These are phyloP conservation scores for Pelosia muscerda DNA, from an alignment of 2,888 invertebrate genomes.

Conservation along the genomic window DNA sequence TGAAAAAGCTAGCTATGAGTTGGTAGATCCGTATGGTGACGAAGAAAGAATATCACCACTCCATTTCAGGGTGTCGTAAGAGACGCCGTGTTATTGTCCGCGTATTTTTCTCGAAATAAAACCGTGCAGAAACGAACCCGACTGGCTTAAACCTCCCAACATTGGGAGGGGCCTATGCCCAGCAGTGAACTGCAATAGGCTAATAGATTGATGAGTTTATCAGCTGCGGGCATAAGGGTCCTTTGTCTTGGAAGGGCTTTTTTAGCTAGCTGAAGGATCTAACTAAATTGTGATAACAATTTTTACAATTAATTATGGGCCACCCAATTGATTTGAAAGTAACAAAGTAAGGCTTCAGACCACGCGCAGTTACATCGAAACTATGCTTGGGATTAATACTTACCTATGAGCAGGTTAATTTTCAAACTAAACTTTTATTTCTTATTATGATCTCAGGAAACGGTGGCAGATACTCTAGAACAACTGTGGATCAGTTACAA, in stretches of 20 bases:
- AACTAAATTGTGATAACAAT: too few species aligned
- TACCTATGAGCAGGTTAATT: background rate
- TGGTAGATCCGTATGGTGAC: too few species aligned
- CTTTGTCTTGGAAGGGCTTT: background rate
- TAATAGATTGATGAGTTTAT: too few species aligned
- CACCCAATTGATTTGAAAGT: background rate
- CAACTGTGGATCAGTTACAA: conserved; percentile 98
- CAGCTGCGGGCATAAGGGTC: too few species aligned
- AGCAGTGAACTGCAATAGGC: too few species aligned
- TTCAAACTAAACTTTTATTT: background rate
- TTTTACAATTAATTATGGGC: background rate
- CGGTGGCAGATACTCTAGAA: conserved; percentile 94
- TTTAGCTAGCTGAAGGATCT: background rate
- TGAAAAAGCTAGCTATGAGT: background rate
- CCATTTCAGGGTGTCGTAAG: too few species aligned
- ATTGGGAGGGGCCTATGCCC: too few species aligned
- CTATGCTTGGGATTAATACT: background rate
- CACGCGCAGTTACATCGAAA: background rate
- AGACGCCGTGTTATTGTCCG: too few species aligned
- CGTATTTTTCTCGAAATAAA: too few species aligned
- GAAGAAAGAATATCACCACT: too few species aligned
- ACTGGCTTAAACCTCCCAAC: too few species aligned
- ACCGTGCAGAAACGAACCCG: too few species aligned
- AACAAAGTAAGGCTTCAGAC: background rate
- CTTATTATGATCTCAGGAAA: conserved; percentile 86